Base-by-base conservation (phyloP, 2,888 invertebrate genomes). In the Habroteleia sp. region DNA sequence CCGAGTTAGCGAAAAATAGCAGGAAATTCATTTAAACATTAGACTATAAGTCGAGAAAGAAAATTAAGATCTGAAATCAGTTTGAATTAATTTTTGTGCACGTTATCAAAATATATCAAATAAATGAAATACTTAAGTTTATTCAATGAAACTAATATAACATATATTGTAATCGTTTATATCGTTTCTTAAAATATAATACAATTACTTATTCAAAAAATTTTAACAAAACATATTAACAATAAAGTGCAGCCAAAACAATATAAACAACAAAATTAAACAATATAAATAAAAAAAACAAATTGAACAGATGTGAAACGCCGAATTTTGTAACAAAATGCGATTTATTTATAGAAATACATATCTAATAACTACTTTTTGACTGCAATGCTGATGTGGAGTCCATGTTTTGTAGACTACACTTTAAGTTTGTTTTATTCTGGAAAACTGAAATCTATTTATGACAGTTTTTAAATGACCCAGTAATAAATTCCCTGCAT, bases 301-400 rank as follows among this genome's bases (percentile, higher is more conserved):
- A 46, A 13, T 16, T 44, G 69, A 79, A 60, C 74, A 78, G 68
- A 79, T 77, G 50, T 79, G 73, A 65, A 75, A 69, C 71, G 73
- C 75, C 74, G 74, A 76, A 80, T 79, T 83, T 82, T 79, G 81
- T 83, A 85, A 85, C 82, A 83, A 85, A 84, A 82, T 83, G 82
- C 75, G 77, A 79, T 80, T 84, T 85, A 83, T 84, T 84, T 83
- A 81, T 85, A 84, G 82, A 84, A 82, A 83, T 83, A 83, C 83
- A 74, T 58, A 83, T 82, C 79, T 79, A 82, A 79, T 82, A 83
- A 81, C 81, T 81, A 82, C 78, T 82, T 80, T 78, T 78, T 71
- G 79, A 79, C 77, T 78, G 71, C 10, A 42, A 42, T 77, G 69
- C 74, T 79, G 76, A 71, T 81, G 77, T 77, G 76, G 79, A 79